Base-by-base conservation (phyloP, 2,888 invertebrate genomes). In the Aphelenchoides bicaudatus region DNA sequence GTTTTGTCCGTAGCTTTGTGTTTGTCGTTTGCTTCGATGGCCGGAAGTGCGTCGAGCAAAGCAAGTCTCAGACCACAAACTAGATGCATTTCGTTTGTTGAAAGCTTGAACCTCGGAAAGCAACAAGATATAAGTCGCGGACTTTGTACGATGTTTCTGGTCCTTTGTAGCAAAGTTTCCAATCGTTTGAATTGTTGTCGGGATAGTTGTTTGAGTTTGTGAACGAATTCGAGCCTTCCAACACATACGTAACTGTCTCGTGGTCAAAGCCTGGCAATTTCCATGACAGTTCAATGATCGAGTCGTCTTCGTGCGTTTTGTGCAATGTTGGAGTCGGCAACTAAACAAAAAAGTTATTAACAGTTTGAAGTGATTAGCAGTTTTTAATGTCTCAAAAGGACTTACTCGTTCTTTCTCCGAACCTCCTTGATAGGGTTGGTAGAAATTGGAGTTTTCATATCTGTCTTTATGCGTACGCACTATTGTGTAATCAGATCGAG, bases 151-250 rank as follows among this genome's bases (percentile, higher is more conserved):
- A 38, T 0, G 43, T 58, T 8, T 39, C 53, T 3, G 58, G 30
- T 34, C 73, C 73, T 4, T 60, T 62, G 61, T 58, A 66, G 58
- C 58, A 59, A 21, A 68, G 21, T 52, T 53, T 57, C 65, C 65
- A 65, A 13, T 19, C 21, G 23, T 55, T 31, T 10, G 51, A 10
- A 2, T 19, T 19, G 19, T 30, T 25, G 43, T 4, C 21, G 48
- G 19, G 34, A 34, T 55, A 16, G 19, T 10, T 49, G 47, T 23
- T 21, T 23, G n/a, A 49, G 10, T 30, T 27, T n/a, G n/a, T n/a
- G 28, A 29, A 29, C 13, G 47, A 16, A 8, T 29, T 39, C 4
- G 65, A 10, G n/a, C 53, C 63, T 23, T 63, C 63, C 1, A 61
- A 34, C 21, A 63, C 65, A 27, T 55, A 63, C 5, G 38, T 39